Base-by-base conservation (phyloP, 37 sponge, comb jelly and placozoan species). In the Hexactinellida sp. region DNA sequence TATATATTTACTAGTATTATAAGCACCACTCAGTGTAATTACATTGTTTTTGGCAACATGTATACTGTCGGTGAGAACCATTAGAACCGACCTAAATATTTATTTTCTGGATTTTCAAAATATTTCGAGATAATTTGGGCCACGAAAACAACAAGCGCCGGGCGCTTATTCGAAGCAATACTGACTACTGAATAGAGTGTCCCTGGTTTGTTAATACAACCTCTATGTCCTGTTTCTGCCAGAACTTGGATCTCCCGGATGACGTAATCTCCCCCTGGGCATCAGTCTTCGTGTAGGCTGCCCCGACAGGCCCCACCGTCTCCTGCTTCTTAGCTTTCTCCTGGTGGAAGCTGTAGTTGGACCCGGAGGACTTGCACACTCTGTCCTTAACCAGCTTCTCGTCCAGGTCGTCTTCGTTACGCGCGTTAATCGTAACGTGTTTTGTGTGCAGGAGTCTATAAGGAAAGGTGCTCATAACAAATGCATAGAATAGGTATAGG, bases 281-380 rank as follows among this genome's bases (percentile, higher is more conserved):
- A 38, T 94, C 82, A 9, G 91, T 89, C 84, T 92, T 94, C 90
- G 90, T 84, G 38, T 91, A 94, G 21, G 90, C 91, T 36, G 95
- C 90, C 0, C 95, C 95, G 84, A 95, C 93, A 54, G 92, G 89
- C 25, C 87, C 92, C 24, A 83, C 83, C 24, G 86, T 88, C 0
- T 85, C 90, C 83, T 87, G 54, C 3, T 86, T 41, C 63, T 89
- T 90, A 28, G 91, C 87, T 84, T 92, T 93, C 89, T 95, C 95
- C 55, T 95, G 91, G 89, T 95, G 95, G 54, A 90, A 84, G 71
- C 95, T 86, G 85, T 89, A 95, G 87, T 93, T 93, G 39, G 95
- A 88, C 36, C 95, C 95, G 54, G 95, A 95, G 25, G 95, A 90
- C 85, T 92, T 95, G 37, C 93, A 36, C 39, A 95, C 92, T 88